A percentile compares a stretch with the other conserved stretches of the same genome.
Conservation (phyloP, 2,797 vertebrate genomes). For the Limnodromus scolopaceus region DNA sequence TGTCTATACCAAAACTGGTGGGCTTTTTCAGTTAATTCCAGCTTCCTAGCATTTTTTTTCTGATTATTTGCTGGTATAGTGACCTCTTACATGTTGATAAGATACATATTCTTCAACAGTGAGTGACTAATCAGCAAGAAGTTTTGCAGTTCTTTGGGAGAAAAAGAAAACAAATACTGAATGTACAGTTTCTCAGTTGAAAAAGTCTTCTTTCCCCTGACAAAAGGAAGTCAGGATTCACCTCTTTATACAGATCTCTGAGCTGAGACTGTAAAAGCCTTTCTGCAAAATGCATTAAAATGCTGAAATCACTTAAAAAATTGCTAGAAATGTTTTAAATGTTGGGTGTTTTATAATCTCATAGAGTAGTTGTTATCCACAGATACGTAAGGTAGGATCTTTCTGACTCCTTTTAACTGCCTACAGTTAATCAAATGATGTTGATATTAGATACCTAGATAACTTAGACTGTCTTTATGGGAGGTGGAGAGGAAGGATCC, state of each 20-base stretch:
- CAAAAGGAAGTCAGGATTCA: not conserved
- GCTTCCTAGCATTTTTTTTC: not conserved
- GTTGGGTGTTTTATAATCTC: not conserved
- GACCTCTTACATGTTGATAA: not conserved
- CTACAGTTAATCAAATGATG: not conserved
- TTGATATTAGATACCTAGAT: not conserved
- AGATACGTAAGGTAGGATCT: not conserved
- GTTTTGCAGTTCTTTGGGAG: not conserved
- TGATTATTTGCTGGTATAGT: not conserved
- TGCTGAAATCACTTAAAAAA: not conserved
- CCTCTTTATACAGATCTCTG: not conserved
- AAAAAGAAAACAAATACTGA: not conserved
- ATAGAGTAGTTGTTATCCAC: not conserved
- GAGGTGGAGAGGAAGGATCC: not conserved
- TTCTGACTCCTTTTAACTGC: not conserved
- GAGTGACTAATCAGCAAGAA: not conserved
- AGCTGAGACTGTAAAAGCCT: not conserved
- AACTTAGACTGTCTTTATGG: not conserved
- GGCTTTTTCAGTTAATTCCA: not conserved
- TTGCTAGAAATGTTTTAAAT: not conserved
- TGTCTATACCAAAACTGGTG: not conserved
- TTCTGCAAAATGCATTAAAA: not conserved
- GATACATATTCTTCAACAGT: slow-evolving; percentile 14
- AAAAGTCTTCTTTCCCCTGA: not conserved
- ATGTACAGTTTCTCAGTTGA: not conserved